These are phyloP conservation scores for Lepas anatifera DNA, from an alignment of 2,888 invertebrate genomes.

Conservation along the genomic window DNA sequence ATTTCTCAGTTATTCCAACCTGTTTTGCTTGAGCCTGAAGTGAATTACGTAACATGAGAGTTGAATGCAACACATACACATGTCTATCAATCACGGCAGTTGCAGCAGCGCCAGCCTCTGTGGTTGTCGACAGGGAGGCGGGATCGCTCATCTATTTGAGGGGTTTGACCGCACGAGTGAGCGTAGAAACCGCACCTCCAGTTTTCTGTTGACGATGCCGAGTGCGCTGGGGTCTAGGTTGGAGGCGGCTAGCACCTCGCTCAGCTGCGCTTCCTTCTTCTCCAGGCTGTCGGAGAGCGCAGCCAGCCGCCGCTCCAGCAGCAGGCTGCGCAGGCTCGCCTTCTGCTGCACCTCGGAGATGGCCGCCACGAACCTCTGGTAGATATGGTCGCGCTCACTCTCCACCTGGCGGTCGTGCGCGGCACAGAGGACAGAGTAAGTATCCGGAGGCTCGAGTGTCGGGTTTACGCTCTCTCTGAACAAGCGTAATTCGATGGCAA, in stretches of 20 bases:
- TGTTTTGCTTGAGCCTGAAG: too few relatives aligned
- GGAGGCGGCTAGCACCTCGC: slow-evolving; percentile 46
- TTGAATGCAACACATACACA: too few relatives aligned
- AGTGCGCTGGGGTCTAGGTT: slow-evolving; percentile 43
- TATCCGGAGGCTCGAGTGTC: too few relatives aligned
- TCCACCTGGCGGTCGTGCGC: slow-evolving; percentile 40
- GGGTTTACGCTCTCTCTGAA: too few relatives aligned
- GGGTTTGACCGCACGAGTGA: too few relatives aligned
- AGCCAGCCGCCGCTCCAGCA: slow-evolving; percentile 61
- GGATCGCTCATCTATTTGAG: too few relatives aligned
- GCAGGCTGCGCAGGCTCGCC: slow-evolving; percentile 63
- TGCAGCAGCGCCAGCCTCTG: too few relatives aligned
- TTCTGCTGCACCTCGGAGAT: slow-evolving; percentile 79
- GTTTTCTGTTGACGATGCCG: slow-evolving; percentile 41
- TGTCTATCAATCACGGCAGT: too few relatives aligned
- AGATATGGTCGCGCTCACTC: slow-evolving; percentile 63
- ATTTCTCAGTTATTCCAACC: too few relatives aligned
- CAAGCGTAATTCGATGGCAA: too few relatives aligned
- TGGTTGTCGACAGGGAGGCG: too few relatives aligned
- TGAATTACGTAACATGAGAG: too few relatives aligned
- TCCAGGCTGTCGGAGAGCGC: slow-evolving; percentile 32
- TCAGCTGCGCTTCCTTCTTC: slow-evolving; percentile 28
- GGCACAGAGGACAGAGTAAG: slow-evolving; percentile 12
- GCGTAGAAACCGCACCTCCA: slow-evolving; percentile 48
- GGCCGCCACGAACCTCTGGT: slow-evolving; percentile 63